Percentiles rank a stretch among this genome's conserved stretches.
phyloP scores from a whole-genome alignment of 2,888 invertebrate species.

The Actias luna region DNA sequence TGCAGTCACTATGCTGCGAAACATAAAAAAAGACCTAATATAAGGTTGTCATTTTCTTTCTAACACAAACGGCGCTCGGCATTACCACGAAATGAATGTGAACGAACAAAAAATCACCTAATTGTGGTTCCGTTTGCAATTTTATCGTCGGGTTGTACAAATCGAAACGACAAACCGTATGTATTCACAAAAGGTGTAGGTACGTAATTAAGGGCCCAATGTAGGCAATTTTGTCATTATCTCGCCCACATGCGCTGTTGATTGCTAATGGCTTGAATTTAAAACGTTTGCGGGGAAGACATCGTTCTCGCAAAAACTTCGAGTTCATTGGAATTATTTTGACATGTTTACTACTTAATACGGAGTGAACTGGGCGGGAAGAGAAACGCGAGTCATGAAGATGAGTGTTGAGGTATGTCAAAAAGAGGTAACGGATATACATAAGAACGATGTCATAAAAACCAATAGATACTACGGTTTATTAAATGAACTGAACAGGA shows the following conservation, averaged over 20 bases:
- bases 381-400: no score
- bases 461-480: no score
- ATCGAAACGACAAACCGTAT: neutral
- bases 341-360: no score
- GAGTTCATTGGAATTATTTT: no score
- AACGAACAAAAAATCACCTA: neutral
- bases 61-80: neutral
- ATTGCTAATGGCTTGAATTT: conserved; percentile 7
- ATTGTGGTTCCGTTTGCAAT: neutral
- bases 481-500: no score
- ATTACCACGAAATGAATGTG: neutral
- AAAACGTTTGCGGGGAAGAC: neutral
- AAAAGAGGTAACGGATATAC: no score
- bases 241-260: neutral
- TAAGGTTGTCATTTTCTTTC: neutral
- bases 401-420: no score
- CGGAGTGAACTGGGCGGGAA: no score
- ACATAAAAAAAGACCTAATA: no score
- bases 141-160: neutral
- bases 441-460: no score
- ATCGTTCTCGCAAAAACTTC: neutral
- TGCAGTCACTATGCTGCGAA: no score
- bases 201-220: conserved; percentile 7
- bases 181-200: conserved; percentile 6
- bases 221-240: conserved; percentile 8